A percentile compares a stretch with the other conserved stretches of the same genome.
phyloP scores from a whole-genome alignment of 2,888 invertebrate genomes.

The Macaria liturata region DNA sequence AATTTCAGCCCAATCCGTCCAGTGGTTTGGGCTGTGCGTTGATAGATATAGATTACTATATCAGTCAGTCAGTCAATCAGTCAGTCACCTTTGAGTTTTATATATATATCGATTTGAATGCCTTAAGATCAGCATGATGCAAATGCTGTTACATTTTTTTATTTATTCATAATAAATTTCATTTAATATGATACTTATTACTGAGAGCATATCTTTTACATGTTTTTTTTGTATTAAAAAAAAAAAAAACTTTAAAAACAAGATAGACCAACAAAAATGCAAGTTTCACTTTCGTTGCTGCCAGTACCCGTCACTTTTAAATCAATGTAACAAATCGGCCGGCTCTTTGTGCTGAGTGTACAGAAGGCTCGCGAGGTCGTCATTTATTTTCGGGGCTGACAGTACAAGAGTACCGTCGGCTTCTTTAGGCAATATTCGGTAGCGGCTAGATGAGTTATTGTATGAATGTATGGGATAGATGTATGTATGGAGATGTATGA shows the following conservation, averaged over 20 bases:
- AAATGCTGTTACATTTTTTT: too few species aligned
- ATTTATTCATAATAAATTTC: too few species aligned
- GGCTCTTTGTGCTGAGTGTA: conserved; percentile 62
- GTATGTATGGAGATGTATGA: conserved; percentile 14
- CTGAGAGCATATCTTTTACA: too few species aligned
- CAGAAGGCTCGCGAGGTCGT: conserved; percentile 54
- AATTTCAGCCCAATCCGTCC: too few species aligned
- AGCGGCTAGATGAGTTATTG: conserved; percentile 33
- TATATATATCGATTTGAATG: too few species aligned
- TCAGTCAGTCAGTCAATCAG: too few species aligned
- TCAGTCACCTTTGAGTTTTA: too few species aligned
- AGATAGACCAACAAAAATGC: neutral
- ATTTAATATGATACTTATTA: too few species aligned
- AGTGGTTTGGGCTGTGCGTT: too few species aligned
- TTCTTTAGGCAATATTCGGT: conserved; percentile 32
- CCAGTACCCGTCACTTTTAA: conserved; percentile 61
- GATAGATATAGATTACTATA: too few species aligned
- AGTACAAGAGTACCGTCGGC: conserved; percentile 41
- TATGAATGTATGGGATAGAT: conserved; percentile 16
- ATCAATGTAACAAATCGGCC: conserved; percentile 71
- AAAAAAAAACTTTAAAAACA: neutral
- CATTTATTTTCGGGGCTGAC: conserved; percentile 71
- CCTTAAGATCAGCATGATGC: too few species aligned
- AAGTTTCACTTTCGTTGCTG: conserved; percentile 35
- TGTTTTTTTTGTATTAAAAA: neutral